Percentiles rank a stretch among this genome's conserved stretches.
These are phyloP conservation scores for Paratrypauchen microcephalus DNA, from an alignment of 2,797 vertebrate genomes.

Conservation along the genomic window DNA sequence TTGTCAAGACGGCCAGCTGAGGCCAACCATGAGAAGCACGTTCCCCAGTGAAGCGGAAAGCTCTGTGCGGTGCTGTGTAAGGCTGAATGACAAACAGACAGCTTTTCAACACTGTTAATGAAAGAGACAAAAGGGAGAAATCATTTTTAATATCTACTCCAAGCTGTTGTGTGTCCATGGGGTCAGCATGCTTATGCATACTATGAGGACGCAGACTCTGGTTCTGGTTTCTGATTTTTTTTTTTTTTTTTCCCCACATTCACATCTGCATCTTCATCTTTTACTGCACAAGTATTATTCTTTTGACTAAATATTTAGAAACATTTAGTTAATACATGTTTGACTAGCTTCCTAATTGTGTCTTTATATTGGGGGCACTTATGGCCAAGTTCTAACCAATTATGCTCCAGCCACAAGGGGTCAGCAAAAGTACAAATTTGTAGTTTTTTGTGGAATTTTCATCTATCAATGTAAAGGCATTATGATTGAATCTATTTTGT, in stretches of 20 bases:
- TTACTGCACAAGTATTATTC: background rate
- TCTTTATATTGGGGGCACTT: no score
- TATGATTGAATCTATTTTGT: background rate
- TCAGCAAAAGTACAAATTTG: background rate
- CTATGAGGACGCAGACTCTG: background rate
- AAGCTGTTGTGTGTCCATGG: slow-evolving; percentile 15
- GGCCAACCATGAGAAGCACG: slow-evolving; percentile 72
- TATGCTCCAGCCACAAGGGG: background rate
- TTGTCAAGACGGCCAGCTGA: slow-evolving; percentile 76
- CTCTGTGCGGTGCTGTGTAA: slow-evolving; percentile 22
- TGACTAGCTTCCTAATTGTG: no score
- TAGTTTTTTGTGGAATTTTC: background rate
- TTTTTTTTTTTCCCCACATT: background rate
- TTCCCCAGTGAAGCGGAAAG: slow-evolving; percentile 52
- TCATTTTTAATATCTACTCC: slow-evolving; percentile 71
- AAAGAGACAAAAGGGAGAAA: slow-evolving; percentile 71
- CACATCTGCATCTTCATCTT: background rate
- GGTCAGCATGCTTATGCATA: slow-evolving; percentile 15
- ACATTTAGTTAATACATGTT: no score
- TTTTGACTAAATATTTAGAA: no score
- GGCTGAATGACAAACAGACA: slow-evolving; percentile 49
- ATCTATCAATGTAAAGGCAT: background rate
- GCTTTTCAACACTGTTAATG: slow-evolving; percentile 75
- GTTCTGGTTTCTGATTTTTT: background rate
- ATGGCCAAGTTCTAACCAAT: background rate